A percentile compares a stretch with the other conserved stretches of the same genome.
Conservation (phyloP, 2,113 vertebrate species). For the Procavia capensis region DNA sequence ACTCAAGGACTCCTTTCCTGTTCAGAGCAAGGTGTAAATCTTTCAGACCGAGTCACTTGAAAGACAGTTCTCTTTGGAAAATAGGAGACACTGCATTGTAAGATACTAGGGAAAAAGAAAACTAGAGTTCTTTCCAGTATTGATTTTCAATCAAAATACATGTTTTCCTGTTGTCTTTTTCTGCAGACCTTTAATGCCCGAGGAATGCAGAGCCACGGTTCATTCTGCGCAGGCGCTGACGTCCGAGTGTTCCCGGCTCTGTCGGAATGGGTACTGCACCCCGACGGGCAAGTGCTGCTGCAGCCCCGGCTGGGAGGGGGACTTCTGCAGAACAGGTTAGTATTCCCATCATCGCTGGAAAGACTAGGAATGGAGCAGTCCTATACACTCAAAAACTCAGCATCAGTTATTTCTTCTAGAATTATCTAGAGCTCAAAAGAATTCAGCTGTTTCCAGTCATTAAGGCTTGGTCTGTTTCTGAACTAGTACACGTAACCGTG, state of each 20-base stretch:
- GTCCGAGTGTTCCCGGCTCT: constrained; percentile 95
- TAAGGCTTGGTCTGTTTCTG: neutral
- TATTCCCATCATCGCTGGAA: constrained; percentile 63
- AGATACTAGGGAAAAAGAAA: neutral
- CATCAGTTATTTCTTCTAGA: constrained; percentile 22
- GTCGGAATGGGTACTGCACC: constrained; percentile 96
- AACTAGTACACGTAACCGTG: neutral
- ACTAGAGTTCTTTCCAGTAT: neutral
- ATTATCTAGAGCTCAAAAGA: neutral
- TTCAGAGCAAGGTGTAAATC: neutral
- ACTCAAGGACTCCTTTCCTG: neutral
- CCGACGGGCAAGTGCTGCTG: constrained; percentile 97
- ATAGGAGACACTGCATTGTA: neutral
- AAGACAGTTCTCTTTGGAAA: constrained; percentile 34
- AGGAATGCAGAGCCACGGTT: constrained; percentile 94
- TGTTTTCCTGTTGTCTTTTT: constrained; percentile 61
- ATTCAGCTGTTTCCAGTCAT: neutral
- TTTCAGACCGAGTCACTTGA: neutral
- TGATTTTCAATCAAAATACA: constrained; percentile 3
- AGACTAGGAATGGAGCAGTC: neutral
- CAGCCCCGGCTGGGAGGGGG: constrained; percentile 96
- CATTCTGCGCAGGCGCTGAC: constrained; percentile 93
- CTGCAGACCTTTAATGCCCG: constrained; percentile 93
- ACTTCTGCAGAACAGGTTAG: constrained; percentile 96
- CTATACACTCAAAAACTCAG: neutral